Evolutionary conservation across 2,113 vertebrate genomes (phyloP).

Genomic region (Rhinolophus ferrumequinum): DNA sequence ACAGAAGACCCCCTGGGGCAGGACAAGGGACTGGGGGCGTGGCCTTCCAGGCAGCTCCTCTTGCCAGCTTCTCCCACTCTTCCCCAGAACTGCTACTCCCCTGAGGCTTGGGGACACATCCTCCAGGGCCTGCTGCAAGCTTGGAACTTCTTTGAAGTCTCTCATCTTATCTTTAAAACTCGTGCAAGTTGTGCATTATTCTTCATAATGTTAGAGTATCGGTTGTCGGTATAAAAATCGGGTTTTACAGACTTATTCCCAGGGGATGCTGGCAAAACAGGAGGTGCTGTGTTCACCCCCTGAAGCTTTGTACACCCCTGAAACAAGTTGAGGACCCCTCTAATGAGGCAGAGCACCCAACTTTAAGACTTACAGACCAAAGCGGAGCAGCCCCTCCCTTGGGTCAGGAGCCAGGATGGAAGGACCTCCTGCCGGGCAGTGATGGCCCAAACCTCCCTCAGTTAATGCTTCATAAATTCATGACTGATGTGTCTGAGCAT

Average conservation of each 20-base stretch:
- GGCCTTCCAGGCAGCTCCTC: not conserved
- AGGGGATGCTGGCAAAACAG: not conserved
- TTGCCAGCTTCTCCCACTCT: not conserved
- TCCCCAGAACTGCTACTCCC: accelerated
- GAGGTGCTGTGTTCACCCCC: not conserved
- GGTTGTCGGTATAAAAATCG: not conserved
- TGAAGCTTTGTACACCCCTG: not conserved
- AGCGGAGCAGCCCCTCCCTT: not conserved
- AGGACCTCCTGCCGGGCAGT: not conserved
- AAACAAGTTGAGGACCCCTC: not conserved
- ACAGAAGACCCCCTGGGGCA: too few species aligned
- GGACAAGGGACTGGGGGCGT: not conserved
- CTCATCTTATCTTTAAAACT: conserved; percentile 9
- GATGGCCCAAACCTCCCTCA: not conserved
- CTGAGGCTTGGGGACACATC: not conserved
- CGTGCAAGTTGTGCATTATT: not conserved
- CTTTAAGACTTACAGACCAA: not conserved
- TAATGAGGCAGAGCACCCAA: not conserved
- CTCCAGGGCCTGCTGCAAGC: not conserved
- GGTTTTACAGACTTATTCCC: not conserved
- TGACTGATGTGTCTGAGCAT: not conserved
- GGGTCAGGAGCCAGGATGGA: not conserved
- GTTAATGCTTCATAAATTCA: accelerated
- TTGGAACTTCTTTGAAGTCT: conserved; percentile 21
- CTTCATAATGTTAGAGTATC: accelerated